These are phyloP conservation scores for Butorides virescens DNA, from an alignment of 2,113 vertebrate genomes.

Conservation along the genomic window DNA sequence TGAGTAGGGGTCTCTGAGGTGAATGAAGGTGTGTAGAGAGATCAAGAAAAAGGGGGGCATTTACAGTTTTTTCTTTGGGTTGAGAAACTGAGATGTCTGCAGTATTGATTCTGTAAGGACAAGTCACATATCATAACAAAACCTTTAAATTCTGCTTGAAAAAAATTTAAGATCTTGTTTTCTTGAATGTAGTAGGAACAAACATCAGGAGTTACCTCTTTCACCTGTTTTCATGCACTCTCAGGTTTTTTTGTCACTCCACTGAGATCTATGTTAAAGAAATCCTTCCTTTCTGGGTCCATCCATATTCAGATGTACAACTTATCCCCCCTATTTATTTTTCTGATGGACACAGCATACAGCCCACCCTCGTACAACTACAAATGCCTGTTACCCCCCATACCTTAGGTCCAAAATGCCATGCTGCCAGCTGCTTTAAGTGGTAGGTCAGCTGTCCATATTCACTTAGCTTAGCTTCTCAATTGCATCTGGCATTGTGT, in stretches of 20 bases:
- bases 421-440: not conserved
- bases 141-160: not conserved
- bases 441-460: not conserved
- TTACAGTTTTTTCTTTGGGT: not conserved
- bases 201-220: not conserved
- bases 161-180: rapidly evolving
- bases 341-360: not conserved
- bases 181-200: not conserved
- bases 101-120: not conserved
- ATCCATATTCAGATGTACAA: not conserved
- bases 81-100: not conserved
- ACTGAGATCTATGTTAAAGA: not conserved
- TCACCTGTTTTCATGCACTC: not conserved
- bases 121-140: not conserved
- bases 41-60: not conserved
- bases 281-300: not conserved
- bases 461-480: not conserved
- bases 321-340: not conserved
- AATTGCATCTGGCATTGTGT: not conserved
- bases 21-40: not conserved
- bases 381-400: rapidly evolving
- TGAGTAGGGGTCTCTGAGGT: not conserved
- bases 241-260: not conserved
- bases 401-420: not conserved
- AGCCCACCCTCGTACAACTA: not conserved